A percentile compares a stretch with the other conserved stretches of the same genome.
Evolutionary conservation across 37 sponge, comb jelly and placozoan species (phyloP).

Genomic region (Hexactinellida sp.): DNA sequence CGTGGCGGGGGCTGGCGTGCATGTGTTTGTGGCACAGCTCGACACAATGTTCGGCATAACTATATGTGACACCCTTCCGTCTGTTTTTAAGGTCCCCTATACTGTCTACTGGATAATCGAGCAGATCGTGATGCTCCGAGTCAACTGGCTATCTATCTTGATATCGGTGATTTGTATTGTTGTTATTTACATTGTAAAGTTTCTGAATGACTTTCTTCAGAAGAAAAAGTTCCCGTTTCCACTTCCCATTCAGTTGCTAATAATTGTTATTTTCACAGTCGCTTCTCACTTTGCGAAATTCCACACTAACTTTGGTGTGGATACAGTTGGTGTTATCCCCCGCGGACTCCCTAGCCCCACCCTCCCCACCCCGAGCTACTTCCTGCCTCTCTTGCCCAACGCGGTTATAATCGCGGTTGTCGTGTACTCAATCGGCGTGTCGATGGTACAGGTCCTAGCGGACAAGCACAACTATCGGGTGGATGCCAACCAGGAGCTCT

Average conservation of each 20-base stretch:
- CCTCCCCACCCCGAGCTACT: constrained; percentile 23
- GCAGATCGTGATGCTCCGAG: not conserved
- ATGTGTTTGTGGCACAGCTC: constrained; percentile 61
- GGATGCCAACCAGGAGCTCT: constrained; percentile 57
- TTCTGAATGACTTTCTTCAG: not conserved
- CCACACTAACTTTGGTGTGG: not conserved
- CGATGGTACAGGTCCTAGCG: constrained; percentile 50
- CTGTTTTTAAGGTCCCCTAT: not conserved
- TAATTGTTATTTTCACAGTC: not conserved
- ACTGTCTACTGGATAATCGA: not conserved
- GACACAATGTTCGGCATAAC: constrained; percentile 45
- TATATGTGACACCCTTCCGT: not conserved
- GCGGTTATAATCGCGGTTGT: constrained; percentile 54
- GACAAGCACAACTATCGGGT: constrained; percentile 34
- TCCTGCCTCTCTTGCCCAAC: constrained; percentile 30
- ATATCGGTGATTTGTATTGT: not conserved
- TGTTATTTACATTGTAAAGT: not conserved
- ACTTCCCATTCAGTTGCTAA: not conserved
- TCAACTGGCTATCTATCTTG: not conserved
- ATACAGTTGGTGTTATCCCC: not conserved
- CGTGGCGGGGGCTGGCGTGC: constrained; percentile 61
- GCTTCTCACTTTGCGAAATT: not conserved
- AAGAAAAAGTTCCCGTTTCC: not conserved
- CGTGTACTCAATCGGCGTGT: constrained; percentile 44
- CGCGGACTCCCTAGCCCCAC: constrained; percentile 31